Conservation (phyloP, 1,140 invertebrate genomes). For the Leguminivora glycinivorella region DNA sequence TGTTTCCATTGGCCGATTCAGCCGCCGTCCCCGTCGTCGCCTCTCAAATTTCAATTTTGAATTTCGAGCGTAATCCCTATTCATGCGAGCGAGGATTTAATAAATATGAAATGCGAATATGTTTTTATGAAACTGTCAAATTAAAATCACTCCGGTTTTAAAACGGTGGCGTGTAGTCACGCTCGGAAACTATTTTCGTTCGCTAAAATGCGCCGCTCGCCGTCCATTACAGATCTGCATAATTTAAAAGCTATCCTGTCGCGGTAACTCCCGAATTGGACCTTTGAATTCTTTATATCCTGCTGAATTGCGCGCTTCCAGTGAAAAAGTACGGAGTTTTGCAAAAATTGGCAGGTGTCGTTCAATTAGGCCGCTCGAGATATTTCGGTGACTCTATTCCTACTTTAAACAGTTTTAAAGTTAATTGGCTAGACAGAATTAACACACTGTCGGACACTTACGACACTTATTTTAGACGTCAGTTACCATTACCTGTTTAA, state of each 20-base stretch:
- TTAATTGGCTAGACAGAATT: constrained; percentile 27
- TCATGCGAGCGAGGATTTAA: constrained; percentile 29
- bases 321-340: constrained; percentile 50
- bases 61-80: constrained; percentile 34
- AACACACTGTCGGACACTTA: constrained; percentile 26
- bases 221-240: constrained; percentile 75
- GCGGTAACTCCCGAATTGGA: constrained; percentile 49
- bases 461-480: constrained; percentile 14
- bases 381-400: constrained; percentile 10
- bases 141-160: constrained; percentile 21
- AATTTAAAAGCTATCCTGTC: constrained; percentile 64
- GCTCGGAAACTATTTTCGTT: constrained; percentile 55
- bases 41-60: constrained; percentile 37
- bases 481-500: neutral
- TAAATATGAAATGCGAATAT: constrained; percentile 15
- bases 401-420: constrained; percentile 12
- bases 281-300: constrained; percentile 68
- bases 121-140: constrained; percentile 23
- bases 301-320: constrained; percentile 40
- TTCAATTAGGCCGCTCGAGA: constrained; percentile 50
- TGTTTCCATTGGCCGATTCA: constrained; percentile 67
- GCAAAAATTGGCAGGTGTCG: constrained; percentile 61
- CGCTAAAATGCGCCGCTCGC: constrained; percentile 45
- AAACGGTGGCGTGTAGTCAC: constrained; percentile 34
- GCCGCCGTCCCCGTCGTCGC: constrained; percentile 24